A percentile compares a stretch with the other conserved stretches of the same genome.
phyloP scores from a whole-genome alignment of 2,797 vertebrate species.

The Eidolon dupreanum region DNA sequence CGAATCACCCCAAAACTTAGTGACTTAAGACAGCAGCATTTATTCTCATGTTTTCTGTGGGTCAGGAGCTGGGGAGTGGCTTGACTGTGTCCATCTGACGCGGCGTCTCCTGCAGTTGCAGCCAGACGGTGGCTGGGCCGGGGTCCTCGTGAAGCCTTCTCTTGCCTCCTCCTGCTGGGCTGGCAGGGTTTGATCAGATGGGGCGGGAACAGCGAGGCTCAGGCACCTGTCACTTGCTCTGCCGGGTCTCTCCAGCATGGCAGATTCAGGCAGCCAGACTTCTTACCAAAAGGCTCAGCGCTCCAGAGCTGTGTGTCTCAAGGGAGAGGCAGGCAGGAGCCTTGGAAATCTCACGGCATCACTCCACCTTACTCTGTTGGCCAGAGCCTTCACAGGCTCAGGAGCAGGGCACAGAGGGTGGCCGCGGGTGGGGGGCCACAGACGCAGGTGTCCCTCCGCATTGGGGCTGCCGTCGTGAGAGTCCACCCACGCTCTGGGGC shows the following conservation, averaged over 20 bases:
- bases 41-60: rapidly evolving
- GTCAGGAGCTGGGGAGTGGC: not conserved
- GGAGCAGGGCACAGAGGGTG: no score
- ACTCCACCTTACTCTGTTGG: not conserved
- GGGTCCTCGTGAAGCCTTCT: not conserved
- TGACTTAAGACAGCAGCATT: not conserved
- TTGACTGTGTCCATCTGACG: not conserved
- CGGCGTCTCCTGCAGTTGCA: rapidly evolving
- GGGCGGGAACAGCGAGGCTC: not conserved
- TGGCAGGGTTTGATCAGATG: not conserved
- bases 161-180: not conserved
- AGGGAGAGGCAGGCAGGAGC: not conserved
- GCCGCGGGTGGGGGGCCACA: no score
- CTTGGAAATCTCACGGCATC: not conserved
- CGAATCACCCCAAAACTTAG: not conserved
- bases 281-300: not conserved
- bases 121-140: not conserved
- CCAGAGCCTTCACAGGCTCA: not conserved
- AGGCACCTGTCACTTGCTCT: not conserved
- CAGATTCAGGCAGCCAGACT: not conserved
- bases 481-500: not conserved
- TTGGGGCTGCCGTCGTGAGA: not conserved
- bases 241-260: not conserved
- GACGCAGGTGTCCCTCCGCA: rapidly evolving
- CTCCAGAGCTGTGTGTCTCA: not conserved